Base-by-base conservation (phyloP, 1,140 invertebrate species). In the Drosophila kikkawai region DNA sequence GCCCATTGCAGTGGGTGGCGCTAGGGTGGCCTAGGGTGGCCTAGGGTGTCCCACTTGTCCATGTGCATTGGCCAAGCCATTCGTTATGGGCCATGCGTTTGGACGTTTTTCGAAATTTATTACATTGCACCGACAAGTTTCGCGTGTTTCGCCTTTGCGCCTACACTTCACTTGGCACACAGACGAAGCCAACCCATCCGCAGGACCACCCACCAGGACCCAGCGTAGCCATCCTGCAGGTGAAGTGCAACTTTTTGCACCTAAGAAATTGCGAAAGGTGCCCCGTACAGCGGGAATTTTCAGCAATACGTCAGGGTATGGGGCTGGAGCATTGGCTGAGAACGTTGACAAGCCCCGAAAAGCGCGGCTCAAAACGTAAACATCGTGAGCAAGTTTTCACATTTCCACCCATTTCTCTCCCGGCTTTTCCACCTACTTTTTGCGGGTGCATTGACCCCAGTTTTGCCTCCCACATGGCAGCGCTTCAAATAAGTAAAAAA, bases 171-270 rank as follows among this genome's bases (percentile, higher is more conserved):
- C 68, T 87, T 87, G 82, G 79, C 83, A 83, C 70, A 1, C 22
- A 22, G 22, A 22, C 22, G 22, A 22, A 34, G 13, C 44, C 32
- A 34, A 22, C 22, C 32, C 17, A 15, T 17, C 45, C 3, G 1
- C 47, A 36, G 37, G 56, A 51, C 26, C 34, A 41, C 26, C 13
- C 22, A 17, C 39, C 15, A 12, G 3, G 45, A 47, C 7, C 47
- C 7, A 34, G 6, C 47, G 13, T 17, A 37, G 34, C 50, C 32
- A 41, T 36, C 36, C 36, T n/a, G 29, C 67, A 51, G 67, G 66
- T 75, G 64, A 87, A 80, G 84, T 88, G 84, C 77, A 88, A 84
- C 84, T 84, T 88, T 86, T 87, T 84, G 84, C 84, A 87, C 84
- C 84, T 84, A 78, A 88, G 84, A 88, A 87, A 83, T 69, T 83